phyloP scores from a whole-genome alignment of 2,888 invertebrate species.

The Archaeoteleia sp. region DNA sequence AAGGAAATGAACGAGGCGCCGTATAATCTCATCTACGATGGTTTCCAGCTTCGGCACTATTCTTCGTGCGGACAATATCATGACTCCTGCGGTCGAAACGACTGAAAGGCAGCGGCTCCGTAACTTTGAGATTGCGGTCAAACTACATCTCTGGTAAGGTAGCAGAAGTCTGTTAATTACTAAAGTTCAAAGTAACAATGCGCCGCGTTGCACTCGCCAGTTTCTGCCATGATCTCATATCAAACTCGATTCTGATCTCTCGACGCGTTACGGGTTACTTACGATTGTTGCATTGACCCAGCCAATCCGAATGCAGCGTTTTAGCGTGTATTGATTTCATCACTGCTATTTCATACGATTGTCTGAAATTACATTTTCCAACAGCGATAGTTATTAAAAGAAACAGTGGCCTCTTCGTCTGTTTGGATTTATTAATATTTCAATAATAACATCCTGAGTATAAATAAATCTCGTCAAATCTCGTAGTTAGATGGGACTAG shows the following conservation, averaged over 20 bases:
- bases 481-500: no score
- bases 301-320: constrained; percentile 5
- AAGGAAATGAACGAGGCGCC: constrained; percentile 41
- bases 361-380: no score
- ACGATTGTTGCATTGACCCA: constrained; percentile 14
- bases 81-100: constrained; percentile 42
- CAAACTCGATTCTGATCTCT: constrained; percentile 30
- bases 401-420: no score
- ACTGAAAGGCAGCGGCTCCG: constrained; percentile 32
- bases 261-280: constrained; percentile 22
- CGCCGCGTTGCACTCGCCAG: constrained; percentile 25
- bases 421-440: no score
- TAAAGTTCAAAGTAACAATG: constrained; percentile 53
- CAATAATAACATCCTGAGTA: no score
- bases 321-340: constrained; percentile 2
- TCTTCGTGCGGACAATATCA: constrained; percentile 38
- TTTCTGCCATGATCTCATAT: constrained; percentile 39
- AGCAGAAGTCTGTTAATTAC: constrained; percentile 50
- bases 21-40: constrained; percentile 40
- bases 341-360: no score
- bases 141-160: constrained; percentile 33
- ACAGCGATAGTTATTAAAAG: no score
- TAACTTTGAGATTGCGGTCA: constrained; percentile 48
- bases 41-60: constrained; percentile 29
- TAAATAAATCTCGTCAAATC: no score